Percentiles rank a stretch among this genome's conserved stretches.
Conservation (phyloP, 2,888 invertebrate genomes). For the Pyrgus malvae region DNA sequence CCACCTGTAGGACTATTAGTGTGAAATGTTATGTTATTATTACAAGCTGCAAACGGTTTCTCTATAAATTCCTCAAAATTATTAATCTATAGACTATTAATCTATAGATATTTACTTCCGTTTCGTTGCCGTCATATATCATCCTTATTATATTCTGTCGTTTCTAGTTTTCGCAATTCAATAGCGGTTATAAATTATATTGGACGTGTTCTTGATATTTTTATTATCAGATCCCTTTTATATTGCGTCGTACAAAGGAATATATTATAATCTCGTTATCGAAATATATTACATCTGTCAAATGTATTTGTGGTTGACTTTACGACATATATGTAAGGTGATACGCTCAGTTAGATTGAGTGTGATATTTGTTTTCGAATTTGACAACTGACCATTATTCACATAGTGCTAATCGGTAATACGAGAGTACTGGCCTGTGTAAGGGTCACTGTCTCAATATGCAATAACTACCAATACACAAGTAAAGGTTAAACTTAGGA, state of each 20-base stretch:
- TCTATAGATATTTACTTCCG: constrained; percentile 9
- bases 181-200: constrained; percentile 19
- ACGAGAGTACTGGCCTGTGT: neutral
- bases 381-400: neutral
- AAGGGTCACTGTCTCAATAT: too few species aligned
- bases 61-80: too few species aligned
- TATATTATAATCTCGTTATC: constrained; percentile 11
- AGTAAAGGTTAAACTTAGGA: too few species aligned
- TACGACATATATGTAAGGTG: constrained; percentile 13
- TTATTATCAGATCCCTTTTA: constrained; percentile 11
- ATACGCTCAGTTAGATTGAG: constrained; percentile 1
- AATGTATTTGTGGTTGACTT: constrained; percentile 10
- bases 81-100: too few species aligned
- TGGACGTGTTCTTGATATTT: constrained; percentile 2
- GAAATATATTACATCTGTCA: constrained; percentile 9
- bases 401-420: neutral
- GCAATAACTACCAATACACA: too few species aligned
- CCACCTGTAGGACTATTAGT: too few species aligned
- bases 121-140: constrained; percentile 8
- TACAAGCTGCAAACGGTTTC: too few species aligned
- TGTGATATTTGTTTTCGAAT: constrained; percentile 7
- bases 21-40: too few species aligned
- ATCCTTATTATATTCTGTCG: neutral
- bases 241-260: constrained; percentile 12
- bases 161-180: constrained; percentile 16